Evolutionary conservation across 2,888 invertebrate genomes (phyloP).

Genomic region (Zaprionus obscuricornis): DNA sequence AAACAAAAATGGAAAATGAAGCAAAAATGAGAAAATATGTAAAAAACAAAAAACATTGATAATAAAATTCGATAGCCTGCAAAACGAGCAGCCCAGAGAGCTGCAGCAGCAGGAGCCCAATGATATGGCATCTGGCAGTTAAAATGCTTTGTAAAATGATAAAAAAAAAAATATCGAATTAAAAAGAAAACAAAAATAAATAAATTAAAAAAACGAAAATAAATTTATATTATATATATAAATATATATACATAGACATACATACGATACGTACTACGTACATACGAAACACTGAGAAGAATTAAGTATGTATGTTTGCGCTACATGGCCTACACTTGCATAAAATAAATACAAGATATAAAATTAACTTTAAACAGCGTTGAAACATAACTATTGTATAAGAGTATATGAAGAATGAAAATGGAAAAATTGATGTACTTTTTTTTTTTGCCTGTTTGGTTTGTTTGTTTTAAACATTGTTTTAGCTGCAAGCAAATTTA

Average conservation of each 20-base stretch:
- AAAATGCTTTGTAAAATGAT: conserved; percentile 68
- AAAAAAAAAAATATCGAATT: conserved; percentile 28
- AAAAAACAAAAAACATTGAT: too few relatives aligned
- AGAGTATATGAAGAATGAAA: conserved; percentile 29
- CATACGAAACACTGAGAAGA: too few relatives aligned
- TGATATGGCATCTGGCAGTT: conserved; percentile 8
- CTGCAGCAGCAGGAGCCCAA: conserved; percentile 4
- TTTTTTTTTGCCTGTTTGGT: conserved; percentile 63
- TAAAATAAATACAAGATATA: conserved; percentile 46
- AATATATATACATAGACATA: conserved; percentile 25
- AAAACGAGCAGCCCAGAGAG: conserved; percentile 19
- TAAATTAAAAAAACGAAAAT: too few relatives aligned
- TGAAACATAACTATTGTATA: conserved; percentile 46
- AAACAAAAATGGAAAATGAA: conserved; percentile 30
- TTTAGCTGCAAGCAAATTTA: conserved; percentile 78
- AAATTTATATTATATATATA: conserved; percentile 21
- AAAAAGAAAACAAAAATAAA: conserved; percentile 28
- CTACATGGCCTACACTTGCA: conserved; percentile 51
- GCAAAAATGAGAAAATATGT: conserved; percentile 57
- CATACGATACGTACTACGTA: conserved; percentile 18
- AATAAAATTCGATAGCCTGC: too few relatives aligned
- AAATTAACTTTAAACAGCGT: conserved; percentile 36
- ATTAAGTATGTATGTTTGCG: too few relatives aligned
- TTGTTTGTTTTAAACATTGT: conserved; percentile 72
- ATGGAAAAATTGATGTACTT: conserved; percentile 46